A percentile compares a stretch with the other conserved stretches of the same genome.
Conservation (phyloP, 2,113 vertebrate species). For the Stigmatopora argus region DNA sequence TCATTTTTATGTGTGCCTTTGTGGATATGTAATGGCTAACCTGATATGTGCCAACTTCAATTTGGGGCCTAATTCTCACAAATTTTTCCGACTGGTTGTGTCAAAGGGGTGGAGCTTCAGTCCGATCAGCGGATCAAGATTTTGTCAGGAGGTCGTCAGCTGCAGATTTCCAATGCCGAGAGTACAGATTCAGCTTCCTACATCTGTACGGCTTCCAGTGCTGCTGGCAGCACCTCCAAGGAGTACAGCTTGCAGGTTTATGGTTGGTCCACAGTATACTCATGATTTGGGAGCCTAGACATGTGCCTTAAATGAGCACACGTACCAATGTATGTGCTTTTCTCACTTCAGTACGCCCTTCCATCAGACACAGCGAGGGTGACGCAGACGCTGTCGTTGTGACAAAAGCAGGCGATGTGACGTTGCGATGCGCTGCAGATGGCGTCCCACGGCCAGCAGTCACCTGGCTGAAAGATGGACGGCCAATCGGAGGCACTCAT, state of each 20-base stretch:
- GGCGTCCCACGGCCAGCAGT: slow-evolving; percentile 80
- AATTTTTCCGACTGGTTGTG: neutral
- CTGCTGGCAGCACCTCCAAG: slow-evolving; percentile 76
- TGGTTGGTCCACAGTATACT: slow-evolving; percentile 59
- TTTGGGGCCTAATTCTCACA: neutral
- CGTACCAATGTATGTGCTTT: slow-evolving; percentile 16
- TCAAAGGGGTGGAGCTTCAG: slow-evolving; percentile 73
- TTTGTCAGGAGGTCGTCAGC: slow-evolving; percentile 86
- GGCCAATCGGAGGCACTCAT: slow-evolving; percentile 54
- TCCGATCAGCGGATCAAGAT: slow-evolving; percentile 70
- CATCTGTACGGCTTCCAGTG: slow-evolving; percentile 80
- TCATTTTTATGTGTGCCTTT: too few species aligned
- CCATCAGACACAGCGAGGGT: slow-evolving; percentile 65
- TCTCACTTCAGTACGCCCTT: slow-evolving; percentile 76
- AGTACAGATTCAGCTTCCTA: slow-evolving; percentile 81
- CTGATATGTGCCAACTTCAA: too few species aligned
- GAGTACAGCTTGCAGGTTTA: slow-evolving; percentile 88
- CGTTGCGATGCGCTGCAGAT: slow-evolving; percentile 78
- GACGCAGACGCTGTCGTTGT: slow-evolving; percentile 64
- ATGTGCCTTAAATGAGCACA: neutral
- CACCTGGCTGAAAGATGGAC: slow-evolving; percentile 88
- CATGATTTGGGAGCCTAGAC: neutral
- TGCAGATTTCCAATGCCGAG: slow-evolving; percentile 80
- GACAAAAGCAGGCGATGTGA: slow-evolving; percentile 72
- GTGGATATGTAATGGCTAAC: too few species aligned